phyloP scores from a whole-genome alignment of 2,888 invertebrate genomes.

The Campopleginae sp. region DNA sequence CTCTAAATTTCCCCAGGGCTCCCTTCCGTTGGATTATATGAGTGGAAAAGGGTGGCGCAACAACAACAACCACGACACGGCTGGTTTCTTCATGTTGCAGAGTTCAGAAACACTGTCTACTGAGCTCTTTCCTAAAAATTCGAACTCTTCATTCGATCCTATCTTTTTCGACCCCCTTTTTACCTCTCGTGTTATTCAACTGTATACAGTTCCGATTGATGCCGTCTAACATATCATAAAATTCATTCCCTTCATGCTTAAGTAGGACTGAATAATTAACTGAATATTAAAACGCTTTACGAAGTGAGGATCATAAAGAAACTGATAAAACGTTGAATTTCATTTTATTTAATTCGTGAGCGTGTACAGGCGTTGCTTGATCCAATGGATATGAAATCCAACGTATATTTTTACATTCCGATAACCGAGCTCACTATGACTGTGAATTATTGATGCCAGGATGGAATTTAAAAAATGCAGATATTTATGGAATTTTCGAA shows the following conservation, averaged over 20 bases:
- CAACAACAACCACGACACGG: slow-evolving; percentile 26
- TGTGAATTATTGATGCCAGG: neutral
- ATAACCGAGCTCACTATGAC: neutral
- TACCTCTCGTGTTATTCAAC: slow-evolving; percentile 3
- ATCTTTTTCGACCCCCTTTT: slow-evolving; percentile 5
- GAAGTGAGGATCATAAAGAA: neutral
- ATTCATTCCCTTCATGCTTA: slow-evolving; percentile 28
- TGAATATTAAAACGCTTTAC: slow-evolving; percentile 1
- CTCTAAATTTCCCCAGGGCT: slow-evolving; percentile 78
- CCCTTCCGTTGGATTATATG: slow-evolving; percentile 75
- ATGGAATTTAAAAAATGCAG: neutral
- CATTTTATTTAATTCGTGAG: neutral
- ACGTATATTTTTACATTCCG: neutral
- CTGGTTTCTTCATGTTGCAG: slow-evolving; percentile 20
- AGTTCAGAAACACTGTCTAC: slow-evolving; percentile 30
- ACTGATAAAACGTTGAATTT: neutral
- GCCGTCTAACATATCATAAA: slow-evolving; percentile 30
- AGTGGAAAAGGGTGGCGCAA: slow-evolving; percentile 71
- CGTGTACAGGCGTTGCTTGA: neutral
- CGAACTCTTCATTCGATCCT: slow-evolving; percentile 40
- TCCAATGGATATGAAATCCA: neutral
- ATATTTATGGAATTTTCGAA: neutral
- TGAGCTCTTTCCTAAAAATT: slow-evolving; percentile 51
- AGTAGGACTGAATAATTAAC: neutral
- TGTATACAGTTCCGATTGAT: slow-evolving; percentile 27